Percentiles rank a stretch among this genome's conserved stretches.
Conservation (phyloP, 1,140 invertebrate species). For the Neodiprion fabricii region DNA sequence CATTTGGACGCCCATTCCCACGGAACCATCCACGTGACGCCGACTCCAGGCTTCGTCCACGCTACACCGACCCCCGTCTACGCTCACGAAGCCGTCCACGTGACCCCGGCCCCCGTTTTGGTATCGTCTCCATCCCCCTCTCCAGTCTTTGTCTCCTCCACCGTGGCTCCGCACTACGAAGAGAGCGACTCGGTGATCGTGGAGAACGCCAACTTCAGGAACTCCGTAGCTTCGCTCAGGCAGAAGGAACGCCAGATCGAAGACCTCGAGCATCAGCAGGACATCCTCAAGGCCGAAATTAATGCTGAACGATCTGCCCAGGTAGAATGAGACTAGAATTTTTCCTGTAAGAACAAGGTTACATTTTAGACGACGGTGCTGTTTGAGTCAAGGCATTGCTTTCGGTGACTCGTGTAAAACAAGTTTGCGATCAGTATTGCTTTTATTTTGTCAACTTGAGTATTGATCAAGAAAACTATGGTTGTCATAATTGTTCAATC, state of each 20-base stretch:
- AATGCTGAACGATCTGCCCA: background rate
- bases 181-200: slow-evolving; percentile 51
- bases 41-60: slow-evolving; percentile 30
- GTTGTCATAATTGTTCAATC: no score
- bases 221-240: slow-evolving; percentile 31
- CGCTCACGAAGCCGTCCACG: slow-evolving; percentile 19
- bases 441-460: no score
- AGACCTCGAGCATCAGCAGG: slow-evolving; percentile 26
- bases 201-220: slow-evolving; percentile 50
- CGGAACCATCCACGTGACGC: slow-evolving; percentile 33
- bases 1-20: slow-evolving; percentile 27
- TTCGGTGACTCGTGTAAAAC: background rate
- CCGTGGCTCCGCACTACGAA: slow-evolving; percentile 27
- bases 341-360: no score
- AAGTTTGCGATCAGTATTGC: no score
- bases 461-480: no score
- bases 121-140: slow-evolving; percentile 34
- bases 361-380: background rate
- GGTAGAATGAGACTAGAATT: background rate
- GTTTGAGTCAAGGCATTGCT: slow-evolving; percentile 13
- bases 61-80: slow-evolving; percentile 24
- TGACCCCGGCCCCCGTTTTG: slow-evolving; percentile 31
- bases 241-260: slow-evolving; percentile 21
- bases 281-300: slow-evolving; percentile 19
- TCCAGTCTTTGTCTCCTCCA: slow-evolving; percentile 32